phyloP scores from a whole-genome alignment of 2,113 vertebrate genomes.

The Periophthalmus modestus region DNA sequence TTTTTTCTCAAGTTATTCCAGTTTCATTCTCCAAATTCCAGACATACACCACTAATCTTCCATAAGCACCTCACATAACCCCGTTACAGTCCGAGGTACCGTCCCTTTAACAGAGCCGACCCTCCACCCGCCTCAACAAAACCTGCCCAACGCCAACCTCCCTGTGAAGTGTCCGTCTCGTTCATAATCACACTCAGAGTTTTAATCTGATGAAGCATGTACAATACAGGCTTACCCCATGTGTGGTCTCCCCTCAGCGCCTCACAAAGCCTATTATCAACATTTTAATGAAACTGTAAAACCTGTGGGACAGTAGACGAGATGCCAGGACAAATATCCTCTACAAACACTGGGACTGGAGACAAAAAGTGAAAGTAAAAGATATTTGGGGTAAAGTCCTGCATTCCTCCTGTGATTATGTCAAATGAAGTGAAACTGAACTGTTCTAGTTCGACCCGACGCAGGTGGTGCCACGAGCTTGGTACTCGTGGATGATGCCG shows the following conservation, averaged over 20 bases:
- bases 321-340: slow-evolving; percentile 63
- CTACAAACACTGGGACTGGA: slow-evolving; percentile 16
- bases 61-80: neutral
- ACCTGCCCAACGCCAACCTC: slow-evolving; percentile 61
- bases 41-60: neutral
- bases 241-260: slow-evolving; percentile 74
- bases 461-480: neutral
- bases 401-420: neutral
- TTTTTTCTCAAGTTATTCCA: neutral
- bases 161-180: slow-evolving; percentile 76
- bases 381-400: slow-evolving; percentile 7
- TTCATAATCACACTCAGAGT: slow-evolving; percentile 72
- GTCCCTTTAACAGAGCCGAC: slow-evolving; percentile 40
- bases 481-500: too few species aligned
- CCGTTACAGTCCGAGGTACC: neutral
- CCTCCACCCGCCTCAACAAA: slow-evolving; percentile 37
- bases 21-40: neutral
- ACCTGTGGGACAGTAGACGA: slow-evolving; percentile 77
- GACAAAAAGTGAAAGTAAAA: slow-evolving; percentile 9
- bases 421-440: slow-evolving; percentile 19
- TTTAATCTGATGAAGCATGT: slow-evolving; percentile 78
- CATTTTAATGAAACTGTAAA: slow-evolving; percentile 76
- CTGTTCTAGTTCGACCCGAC: neutral
- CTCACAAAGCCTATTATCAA: slow-evolving; percentile 74
- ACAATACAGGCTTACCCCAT: slow-evolving; percentile 74